phyloP scores from a whole-genome alignment of 2,888 invertebrate genomes.

The Odontomyia ornata region DNA sequence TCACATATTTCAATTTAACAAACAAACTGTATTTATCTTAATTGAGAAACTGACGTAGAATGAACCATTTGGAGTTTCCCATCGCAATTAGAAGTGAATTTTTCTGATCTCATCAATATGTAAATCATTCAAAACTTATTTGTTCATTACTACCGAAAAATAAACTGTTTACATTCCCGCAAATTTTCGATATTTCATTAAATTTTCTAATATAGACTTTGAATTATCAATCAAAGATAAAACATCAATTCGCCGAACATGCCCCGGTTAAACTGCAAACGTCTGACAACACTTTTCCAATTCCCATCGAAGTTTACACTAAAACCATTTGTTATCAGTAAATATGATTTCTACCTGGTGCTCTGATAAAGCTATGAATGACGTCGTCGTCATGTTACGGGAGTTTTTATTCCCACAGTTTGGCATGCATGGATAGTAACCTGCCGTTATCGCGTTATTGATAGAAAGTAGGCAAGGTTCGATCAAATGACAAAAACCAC shows the following conservation, averaged over 20 bases:
- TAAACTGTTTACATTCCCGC: no score
- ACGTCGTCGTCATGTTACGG: background rate
- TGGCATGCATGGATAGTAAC: background rate
- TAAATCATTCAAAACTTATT: no score
- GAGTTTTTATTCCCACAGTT: constrained; percentile 15
- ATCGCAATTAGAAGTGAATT: no score
- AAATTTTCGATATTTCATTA: no score
- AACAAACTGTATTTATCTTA: no score
- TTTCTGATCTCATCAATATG: no score
- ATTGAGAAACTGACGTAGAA: no score
- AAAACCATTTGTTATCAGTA: background rate
- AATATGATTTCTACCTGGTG: background rate
- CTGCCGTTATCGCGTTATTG: background rate
- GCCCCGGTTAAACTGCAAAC: background rate
- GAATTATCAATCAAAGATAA: background rate
- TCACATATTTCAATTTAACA: no score
- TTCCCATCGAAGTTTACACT: constrained; percentile 10
- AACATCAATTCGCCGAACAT: background rate
- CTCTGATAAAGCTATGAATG: constrained; percentile 7
- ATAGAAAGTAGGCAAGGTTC: constrained; percentile 10
- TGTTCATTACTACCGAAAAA: no score
- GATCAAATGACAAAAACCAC: constrained; percentile 31
- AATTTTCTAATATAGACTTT: background rate
- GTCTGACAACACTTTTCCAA: background rate
- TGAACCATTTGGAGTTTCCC: no score